These are phyloP conservation scores for Tarsius wallacei DNA, from an alignment of 2,797 vertebrate species.

Conservation along the genomic window DNA sequence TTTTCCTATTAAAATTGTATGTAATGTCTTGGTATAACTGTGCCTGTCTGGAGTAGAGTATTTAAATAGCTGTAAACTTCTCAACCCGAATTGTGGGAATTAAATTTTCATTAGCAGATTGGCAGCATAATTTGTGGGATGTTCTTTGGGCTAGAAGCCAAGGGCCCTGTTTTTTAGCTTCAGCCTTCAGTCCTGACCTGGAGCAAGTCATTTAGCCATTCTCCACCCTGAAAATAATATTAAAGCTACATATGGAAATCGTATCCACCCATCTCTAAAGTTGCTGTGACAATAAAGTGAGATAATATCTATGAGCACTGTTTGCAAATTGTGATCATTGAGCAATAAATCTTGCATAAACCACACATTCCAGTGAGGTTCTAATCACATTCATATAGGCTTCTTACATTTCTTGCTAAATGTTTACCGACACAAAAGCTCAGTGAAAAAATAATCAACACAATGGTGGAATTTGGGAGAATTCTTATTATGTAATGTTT, in stretches of 20 bases:
- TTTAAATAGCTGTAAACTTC: conserved; percentile 44
- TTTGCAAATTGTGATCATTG: neutral
- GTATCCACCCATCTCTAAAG: neutral
- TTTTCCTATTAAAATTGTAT: conserved; percentile 58
- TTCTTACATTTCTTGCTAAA: neutral
- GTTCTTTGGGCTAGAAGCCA: neutral
- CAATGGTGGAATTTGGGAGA: neutral
- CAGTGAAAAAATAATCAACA: neutral
- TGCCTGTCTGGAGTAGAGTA: neutral
- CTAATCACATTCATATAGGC: neutral
- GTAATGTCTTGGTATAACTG: neutral
- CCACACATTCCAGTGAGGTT: neutral
- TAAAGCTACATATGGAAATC: neutral
- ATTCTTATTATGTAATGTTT: too few relatives aligned
- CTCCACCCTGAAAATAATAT: fast-evolving
- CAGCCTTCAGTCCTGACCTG: neutral
- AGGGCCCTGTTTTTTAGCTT: neutral
- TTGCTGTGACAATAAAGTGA: neutral
- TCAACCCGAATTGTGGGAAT: neutral
- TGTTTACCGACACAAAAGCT: neutral
- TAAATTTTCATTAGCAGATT: neutral
- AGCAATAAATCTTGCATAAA: neutral
- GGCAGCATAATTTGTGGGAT: neutral
- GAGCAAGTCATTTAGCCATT: too few relatives aligned
- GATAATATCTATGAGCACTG: too few relatives aligned